Conservation (phyloP, 2,888 invertebrate species). For the Philaethria dido region DNA sequence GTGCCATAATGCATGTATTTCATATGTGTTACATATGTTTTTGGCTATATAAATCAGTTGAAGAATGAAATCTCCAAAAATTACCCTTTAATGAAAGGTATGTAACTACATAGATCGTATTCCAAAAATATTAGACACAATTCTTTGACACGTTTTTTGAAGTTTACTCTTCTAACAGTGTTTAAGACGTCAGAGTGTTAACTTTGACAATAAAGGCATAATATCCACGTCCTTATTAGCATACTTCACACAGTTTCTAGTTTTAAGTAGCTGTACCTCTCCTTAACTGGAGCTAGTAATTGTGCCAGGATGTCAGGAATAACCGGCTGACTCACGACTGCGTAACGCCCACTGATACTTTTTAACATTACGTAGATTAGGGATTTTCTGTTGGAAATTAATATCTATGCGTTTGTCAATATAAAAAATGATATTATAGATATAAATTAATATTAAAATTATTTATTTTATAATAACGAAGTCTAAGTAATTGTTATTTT, state of each 20-base stretch:
- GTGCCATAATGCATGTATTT: no score
- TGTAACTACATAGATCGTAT: no score
- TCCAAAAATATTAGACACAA: no score
- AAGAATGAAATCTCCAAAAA: no score
- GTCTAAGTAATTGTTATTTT: no score
- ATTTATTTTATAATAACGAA: no score
- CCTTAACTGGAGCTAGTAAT: conserved; percentile 67
- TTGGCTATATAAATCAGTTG: no score
- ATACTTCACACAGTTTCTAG: conserved; percentile 16
- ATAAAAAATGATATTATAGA: no score
- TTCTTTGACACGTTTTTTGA: not conserved
- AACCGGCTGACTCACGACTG: conserved; percentile 71
- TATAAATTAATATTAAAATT: no score
- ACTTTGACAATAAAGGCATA: not conserved
- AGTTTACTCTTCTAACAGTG: not conserved
- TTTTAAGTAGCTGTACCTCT: conserved; percentile 26
- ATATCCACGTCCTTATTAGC: conserved; percentile 12
- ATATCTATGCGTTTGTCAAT: not conserved
- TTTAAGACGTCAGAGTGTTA: not conserved
- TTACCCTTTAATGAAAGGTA: no score
- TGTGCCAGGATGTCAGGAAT: conserved; percentile 77
- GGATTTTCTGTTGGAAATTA: not conserved
- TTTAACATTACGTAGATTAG: conserved; percentile 28
- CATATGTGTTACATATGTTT: no score
- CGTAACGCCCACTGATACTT: conserved; percentile 56